These are phyloP conservation scores for Rhinopomastus cyanomelas DNA, from an alignment of 2,113 vertebrate genomes.

Conservation along the genomic window DNA sequence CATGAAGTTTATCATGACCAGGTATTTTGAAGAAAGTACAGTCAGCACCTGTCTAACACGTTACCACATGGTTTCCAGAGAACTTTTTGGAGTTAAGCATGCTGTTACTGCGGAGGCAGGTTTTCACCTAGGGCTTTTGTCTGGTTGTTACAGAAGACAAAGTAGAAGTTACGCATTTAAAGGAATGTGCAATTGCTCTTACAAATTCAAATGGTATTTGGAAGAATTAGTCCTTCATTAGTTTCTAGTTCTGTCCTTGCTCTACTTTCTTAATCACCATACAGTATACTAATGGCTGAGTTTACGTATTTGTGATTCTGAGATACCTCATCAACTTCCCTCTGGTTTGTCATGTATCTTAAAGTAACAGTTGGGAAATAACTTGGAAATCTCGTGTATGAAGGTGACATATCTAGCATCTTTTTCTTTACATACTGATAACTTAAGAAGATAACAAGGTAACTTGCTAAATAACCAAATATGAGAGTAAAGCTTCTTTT, in stretches of 20 bases:
- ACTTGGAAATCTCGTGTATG: neutral
- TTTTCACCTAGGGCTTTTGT: neutral
- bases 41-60: neutral
- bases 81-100: neutral
- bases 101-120: neutral
- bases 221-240: neutral
- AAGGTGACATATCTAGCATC: neutral
- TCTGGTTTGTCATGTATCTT: neutral
- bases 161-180: neutral
- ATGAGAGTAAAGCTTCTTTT: neutral
- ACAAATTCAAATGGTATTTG: neutral
- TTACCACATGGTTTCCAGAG: neutral
- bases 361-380: neutral
- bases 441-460: neutral
- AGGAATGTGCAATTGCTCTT: neutral
- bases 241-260: neutral
- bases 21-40: slow-evolving; percentile 72
- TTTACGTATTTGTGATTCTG: neutral
- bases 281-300: neutral
- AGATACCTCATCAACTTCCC: neutral
- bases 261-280: neutral
- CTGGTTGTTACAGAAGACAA: neutral
- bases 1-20: slow-evolving; percentile 96
- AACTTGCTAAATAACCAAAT: neutral
- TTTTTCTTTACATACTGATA: neutral